Conservation (phyloP, 2,797 vertebrate species). For the Leptoclinus maculatus region DNA sequence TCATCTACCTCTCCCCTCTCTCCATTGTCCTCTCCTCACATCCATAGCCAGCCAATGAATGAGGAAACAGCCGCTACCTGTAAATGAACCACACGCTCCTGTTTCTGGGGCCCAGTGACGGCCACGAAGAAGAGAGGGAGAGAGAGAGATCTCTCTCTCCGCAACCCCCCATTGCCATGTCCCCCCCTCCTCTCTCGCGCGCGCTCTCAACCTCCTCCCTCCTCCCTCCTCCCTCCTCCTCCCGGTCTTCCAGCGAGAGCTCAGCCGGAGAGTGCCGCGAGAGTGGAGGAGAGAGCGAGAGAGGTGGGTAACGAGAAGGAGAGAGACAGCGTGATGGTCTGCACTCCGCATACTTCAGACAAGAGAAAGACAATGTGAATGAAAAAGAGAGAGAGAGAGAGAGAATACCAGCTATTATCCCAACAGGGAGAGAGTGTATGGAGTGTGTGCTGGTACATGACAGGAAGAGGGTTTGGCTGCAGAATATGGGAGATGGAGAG, state of each 20-base stretch:
- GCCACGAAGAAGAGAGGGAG: slow-evolving; percentile 96
- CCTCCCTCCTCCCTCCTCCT: slow-evolving; percentile 56
- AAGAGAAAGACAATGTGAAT: slow-evolving; percentile 63
- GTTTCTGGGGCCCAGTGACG: slow-evolving; percentile 93
- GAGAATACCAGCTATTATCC: slow-evolving; percentile 55
- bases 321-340: slow-evolving; percentile 65
- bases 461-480: slow-evolving; percentile 39
- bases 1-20: slow-evolving; percentile 87
- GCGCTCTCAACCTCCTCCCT: slow-evolving; percentile 56
- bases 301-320: slow-evolving; percentile 58
- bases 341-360: slow-evolving; percentile 74
- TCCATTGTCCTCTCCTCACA: slow-evolving; percentile 86
- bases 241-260: slow-evolving; percentile 77
- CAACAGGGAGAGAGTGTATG: slow-evolving; percentile 37
- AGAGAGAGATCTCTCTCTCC: slow-evolving; percentile 88
- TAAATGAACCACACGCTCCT: slow-evolving; percentile 98
- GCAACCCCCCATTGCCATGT: slow-evolving; percentile 86
- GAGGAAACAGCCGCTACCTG: slow-evolving; percentile 91
- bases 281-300: slow-evolving; percentile 70
- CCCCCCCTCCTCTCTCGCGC: slow-evolving; percentile 77
- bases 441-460: slow-evolving; percentile 33
- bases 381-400: slow-evolving; percentile 47
- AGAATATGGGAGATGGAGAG: slow-evolving; percentile 43
- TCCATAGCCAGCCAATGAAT: slow-evolving; percentile 87
- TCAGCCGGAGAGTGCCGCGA: slow-evolving; percentile 74